These are phyloP conservation scores for Cryptocephalus primarius DNA, from an alignment of 2,888 invertebrate genomes.

Conservation along the genomic window DNA sequence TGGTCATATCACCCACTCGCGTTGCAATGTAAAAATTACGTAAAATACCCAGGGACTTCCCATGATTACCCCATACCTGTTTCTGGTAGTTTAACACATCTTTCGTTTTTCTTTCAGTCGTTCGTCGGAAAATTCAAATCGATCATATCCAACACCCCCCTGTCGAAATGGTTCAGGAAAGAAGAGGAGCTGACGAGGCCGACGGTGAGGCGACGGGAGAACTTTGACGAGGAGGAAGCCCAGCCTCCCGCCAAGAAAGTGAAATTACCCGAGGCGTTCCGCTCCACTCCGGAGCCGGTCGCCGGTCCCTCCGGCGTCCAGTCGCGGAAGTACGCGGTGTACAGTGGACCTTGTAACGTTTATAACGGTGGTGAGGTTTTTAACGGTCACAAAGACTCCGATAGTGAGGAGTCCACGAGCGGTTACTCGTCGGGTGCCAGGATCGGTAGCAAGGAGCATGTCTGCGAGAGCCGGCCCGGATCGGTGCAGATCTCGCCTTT, in stretches of 20 bases:
- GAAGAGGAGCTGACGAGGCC: conserved; percentile 16
- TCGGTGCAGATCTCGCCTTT: conserved; percentile 20
- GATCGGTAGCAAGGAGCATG: conserved; percentile 27
- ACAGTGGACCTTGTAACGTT: conserved; percentile 2
- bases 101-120: conserved; percentile 43
- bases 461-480: conserved; percentile 20
- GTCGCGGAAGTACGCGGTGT: conserved; percentile 16
- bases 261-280: conserved; percentile 20
- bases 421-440: conserved; percentile 43
- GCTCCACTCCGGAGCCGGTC: conserved; percentile 21
- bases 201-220: conserved; percentile 34
- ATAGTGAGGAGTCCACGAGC: conserved; percentile 48
- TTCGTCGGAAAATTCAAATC: conserved; percentile 59
- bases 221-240: conserved; percentile 26
- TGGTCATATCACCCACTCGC: too few species aligned
- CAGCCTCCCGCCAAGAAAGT: conserved; percentile 42
- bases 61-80: too few species aligned
- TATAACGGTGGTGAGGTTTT: conserved; percentile 8
- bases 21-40: too few species aligned
- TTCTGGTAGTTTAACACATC: background rate
- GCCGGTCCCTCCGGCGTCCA: conserved; percentile 32
- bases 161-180: conserved; percentile 44
- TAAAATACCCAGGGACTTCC: too few species aligned
- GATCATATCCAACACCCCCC: conserved; percentile 46
- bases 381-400: conserved; percentile 40